Percentiles rank a stretch among this genome's conserved stretches.
Evolutionary conservation across 2,113 vertebrate genomes (phyloP).

Genomic region (Erinaceus europaeus): DNA sequence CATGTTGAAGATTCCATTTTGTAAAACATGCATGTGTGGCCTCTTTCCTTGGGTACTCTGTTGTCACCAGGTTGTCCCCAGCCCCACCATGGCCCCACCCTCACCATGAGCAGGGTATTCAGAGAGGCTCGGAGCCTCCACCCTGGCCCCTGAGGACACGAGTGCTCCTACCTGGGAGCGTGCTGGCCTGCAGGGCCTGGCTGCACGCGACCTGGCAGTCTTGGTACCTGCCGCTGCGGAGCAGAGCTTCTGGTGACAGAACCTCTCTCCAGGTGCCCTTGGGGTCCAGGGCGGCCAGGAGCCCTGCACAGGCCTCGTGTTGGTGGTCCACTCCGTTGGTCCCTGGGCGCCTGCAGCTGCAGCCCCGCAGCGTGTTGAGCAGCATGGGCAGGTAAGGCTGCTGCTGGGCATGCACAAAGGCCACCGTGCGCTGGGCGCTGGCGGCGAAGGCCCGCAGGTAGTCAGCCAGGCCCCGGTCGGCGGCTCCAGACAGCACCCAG

Average conservation of each 20-base stretch:
- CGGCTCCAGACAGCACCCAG: slow-evolving; percentile 81
- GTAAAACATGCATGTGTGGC: too few relatives aligned
- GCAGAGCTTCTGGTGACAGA: slow-evolving; percentile 81
- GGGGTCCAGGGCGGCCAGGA: slow-evolving; percentile 84
- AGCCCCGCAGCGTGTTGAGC: slow-evolving; percentile 77
- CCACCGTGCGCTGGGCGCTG: slow-evolving; percentile 72
- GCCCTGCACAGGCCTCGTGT: slow-evolving; percentile 74
- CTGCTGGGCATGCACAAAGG: slow-evolving; percentile 84
- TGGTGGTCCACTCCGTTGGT: background rate
- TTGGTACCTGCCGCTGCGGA: slow-evolving; percentile 77
- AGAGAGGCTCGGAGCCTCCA: accelerated
- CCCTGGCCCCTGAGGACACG: background rate
- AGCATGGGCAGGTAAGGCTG: slow-evolving; percentile 83
- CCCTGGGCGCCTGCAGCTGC: slow-evolving; percentile 55
- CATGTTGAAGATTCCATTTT: too few relatives aligned
- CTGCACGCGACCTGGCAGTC: slow-evolving; percentile 85
- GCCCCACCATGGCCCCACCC: accelerated
- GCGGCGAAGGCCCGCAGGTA: slow-evolving; percentile 86
- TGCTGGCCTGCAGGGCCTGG: slow-evolving; percentile 70
- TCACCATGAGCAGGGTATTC: background rate
- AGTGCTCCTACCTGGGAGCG: slow-evolving; percentile 26
- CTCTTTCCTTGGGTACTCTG: background rate
- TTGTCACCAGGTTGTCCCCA: background rate
- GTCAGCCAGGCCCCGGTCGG: slow-evolving; percentile 75
- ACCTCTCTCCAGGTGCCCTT: slow-evolving; percentile 70